Evolutionary conservation across 2,888 invertebrate species (phyloP).

Genomic region (Augiades crinisus): DNA sequence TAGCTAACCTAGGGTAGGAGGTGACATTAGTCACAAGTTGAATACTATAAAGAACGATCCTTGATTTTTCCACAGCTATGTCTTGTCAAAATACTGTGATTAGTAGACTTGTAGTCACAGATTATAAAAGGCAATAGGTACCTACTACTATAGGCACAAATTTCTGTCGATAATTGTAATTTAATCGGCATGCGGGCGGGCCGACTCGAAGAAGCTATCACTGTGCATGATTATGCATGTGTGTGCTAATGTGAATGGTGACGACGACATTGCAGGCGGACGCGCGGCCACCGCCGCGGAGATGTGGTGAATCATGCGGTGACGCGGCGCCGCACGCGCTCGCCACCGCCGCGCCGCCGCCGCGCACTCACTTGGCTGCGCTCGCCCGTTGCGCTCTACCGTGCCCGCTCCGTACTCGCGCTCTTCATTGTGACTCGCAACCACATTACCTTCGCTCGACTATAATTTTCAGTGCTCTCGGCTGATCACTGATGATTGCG

Average conservation of each 20-base stretch:
- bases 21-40: too few relatives aligned
- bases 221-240: conserved; percentile 12
- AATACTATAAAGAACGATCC: too few relatives aligned
- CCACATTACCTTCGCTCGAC: background rate
- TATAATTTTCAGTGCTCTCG: background rate
- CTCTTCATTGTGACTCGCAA: background rate
- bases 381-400: conserved; percentile 45
- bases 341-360: conserved; percentile 19
- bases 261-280: conserved; percentile 40
- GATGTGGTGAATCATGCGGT: conserved; percentile 33
- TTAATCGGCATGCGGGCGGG: background rate
- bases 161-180: background rate
- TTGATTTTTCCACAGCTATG: too few relatives aligned
- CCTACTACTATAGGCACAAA: too few relatives aligned
- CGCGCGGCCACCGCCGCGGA: conserved; percentile 8
- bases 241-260: conserved; percentile 30
- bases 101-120: too few relatives aligned
- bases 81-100: too few relatives aligned
- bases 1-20: too few relatives aligned
- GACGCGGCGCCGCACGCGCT: conserved; percentile 35
- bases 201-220: background rate
- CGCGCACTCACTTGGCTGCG: conserved; percentile 37
- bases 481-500: background rate
- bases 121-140: conserved; percentile 32
- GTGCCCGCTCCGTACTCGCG: conserved; percentile 26